Conservation (phyloP, 2,113 vertebrate genomes). For the Heteronetta atricapilla region DNA sequence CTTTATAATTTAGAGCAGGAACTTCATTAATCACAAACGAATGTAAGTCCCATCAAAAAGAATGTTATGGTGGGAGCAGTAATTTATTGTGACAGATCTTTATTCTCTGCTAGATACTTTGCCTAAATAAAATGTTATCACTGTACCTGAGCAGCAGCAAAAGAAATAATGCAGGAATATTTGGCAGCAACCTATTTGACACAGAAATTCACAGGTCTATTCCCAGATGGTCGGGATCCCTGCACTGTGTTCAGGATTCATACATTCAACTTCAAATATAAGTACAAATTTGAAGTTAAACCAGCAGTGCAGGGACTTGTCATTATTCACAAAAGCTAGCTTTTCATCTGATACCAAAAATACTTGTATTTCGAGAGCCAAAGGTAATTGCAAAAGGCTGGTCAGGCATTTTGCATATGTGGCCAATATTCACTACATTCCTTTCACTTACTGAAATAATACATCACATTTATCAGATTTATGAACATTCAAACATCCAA, state of each 20-base stretch:
- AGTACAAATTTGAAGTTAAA: neutral
- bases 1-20: slow-evolving; percentile 42
- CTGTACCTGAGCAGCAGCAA: neutral
- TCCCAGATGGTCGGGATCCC: neutral
- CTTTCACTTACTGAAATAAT: neutral
- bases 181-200: neutral
- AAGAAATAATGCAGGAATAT: neutral
- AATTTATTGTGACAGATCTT: neutral
- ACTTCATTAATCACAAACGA: slow-evolving; percentile 8
- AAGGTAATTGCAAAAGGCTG: neutral
- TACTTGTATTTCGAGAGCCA: neutral
- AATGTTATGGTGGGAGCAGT: neutral
- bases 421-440: neutral
- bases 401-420: neutral
- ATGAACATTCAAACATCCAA: neutral
- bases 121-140: neutral
- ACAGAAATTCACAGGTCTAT: neutral
- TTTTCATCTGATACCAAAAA: neutral
- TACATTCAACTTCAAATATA: neutral
- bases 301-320: neutral
- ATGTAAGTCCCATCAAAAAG: slow-evolving; percentile 23
- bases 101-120: neutral
- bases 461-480: neutral
- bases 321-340: neutral
- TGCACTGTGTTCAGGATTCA: neutral